Base-by-base conservation (phyloP, 2,888 invertebrate species). In the Congeria kusceri region DNA sequence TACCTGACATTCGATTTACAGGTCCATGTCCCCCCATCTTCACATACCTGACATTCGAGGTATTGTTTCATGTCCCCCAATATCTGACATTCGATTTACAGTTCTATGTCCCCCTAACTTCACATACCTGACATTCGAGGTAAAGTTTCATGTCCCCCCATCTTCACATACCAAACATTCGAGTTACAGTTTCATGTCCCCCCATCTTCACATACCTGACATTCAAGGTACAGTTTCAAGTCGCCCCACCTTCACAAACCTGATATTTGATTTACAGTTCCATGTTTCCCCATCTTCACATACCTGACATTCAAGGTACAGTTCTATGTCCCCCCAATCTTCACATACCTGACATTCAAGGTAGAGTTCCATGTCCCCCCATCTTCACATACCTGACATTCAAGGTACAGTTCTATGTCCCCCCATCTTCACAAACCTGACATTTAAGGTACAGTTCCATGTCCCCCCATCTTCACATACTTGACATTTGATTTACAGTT, bases 131-230 rank as follows among this genome's bases (percentile, higher is more conserved):
- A 20, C n/a, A 53, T 53, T 53, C 53, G 5, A 53, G 53, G 53
- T 20, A 53, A 4, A 53, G 53, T 13, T 53, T 53, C 53, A 53
- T 53, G n/a, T 53, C n/a, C n/a, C n/a, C n/a, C n/a, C n/a, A n/a
- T n/a, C n/a, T n/a, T n/a, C 53, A 20, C 15, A n/a, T 23, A n/a
- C n/a, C 5, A 5, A 7, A n/a, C 23, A 23, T 20, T 53, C 20
- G 15, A 20, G 53, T 4, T n/a, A 23, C 4, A 20, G 23, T 53
- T 53, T 53, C n/a, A n/a, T 20, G 53, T 53, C n/a, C n/a, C n/a
- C n/a, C n/a, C n/a, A n/a, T n/a, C n/a, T n/a, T n/a, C 23, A 53
- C 53, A 20, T 53, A 53, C 53, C 53, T 53, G 53, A 20, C n/a
- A 53, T 4, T n/a, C 53, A 20, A 53, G 53, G 23, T 20, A 53